Evolutionary conservation across 2,888 invertebrate genomes (phyloP), one percentile per base, ranked within the genome.

Genomic region (Apeira syringaria): DNA sequence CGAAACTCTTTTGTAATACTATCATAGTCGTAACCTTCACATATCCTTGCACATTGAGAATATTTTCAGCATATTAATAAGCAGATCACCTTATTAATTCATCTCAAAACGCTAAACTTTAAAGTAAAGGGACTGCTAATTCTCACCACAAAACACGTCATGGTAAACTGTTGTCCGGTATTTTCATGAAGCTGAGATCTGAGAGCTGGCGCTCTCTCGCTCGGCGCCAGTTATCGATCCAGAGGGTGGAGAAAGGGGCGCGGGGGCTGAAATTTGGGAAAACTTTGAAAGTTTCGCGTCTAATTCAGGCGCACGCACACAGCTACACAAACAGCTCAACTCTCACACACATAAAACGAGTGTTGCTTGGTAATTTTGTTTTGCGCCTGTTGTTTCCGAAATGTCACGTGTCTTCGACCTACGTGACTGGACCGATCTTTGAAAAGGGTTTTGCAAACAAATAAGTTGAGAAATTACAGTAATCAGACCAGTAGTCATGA

Each of bases 281-380:
- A 89, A 89, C 89, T 89, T 89, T 87, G 88, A 89, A 89, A 89
- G 89, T 89, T 89, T 88, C 83, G 82, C 89, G 88, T 89, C 88
- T 89, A 89, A 88, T 89, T 89, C 89, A 88, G 85, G 89, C 88
- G 86, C 87, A 86, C 89, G 85, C 89, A 89, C 89, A 89, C 87
- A 79, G 55, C 53, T 63, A 63, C 61, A 64, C 59, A 56, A 56
- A 46, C 62, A 70, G 74, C 71, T 73, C 74, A 74, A 70, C 72
- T 74, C 70, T 65, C 72, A 70, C 77, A 80, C 81, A 79, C 75
- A 74, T n/a, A n/a, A n/a, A 59, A 56, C 50, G 50, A 47, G 50
- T 55, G 67, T 57, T 50, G 66, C 75, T 72, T 74, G 79, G 82
- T 86, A 82, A 83, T 85, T 84, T 80, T 80, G 82, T 83, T 86